Evolutionary conservation across 1,140 invertebrate genomes (phyloP).

Genomic region (Hyles vespertilio): DNA sequence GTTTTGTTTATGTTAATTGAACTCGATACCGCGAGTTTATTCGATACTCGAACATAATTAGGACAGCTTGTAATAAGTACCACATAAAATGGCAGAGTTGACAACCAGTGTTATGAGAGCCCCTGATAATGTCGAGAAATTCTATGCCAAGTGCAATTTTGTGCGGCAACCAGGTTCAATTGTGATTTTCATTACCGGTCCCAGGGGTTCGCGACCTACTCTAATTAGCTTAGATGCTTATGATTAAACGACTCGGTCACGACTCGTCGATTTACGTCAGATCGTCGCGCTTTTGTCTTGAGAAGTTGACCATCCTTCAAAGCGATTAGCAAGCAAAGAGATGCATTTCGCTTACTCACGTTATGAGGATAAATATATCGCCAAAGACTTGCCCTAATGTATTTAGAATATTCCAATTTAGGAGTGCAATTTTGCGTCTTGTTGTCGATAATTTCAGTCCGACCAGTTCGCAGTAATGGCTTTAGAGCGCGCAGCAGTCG

Average conservation of each 20-base stretch:
- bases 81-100: slow-evolving; percentile 18
- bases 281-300: slow-evolving; percentile 57
- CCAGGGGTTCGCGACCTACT: slow-evolving; percentile 60
- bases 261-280: slow-evolving; percentile 69
- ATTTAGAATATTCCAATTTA: slow-evolving; percentile 1
- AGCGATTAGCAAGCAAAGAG: slow-evolving; percentile 20
- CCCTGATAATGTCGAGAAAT: slow-evolving; percentile 33
- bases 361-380: slow-evolving; percentile 1
- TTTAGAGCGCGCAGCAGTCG: slow-evolving; percentile 20
- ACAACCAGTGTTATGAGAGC: slow-evolving; percentile 20
- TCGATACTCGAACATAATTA: no score
- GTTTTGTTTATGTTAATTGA: no score
- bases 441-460: slow-evolving; percentile 28
- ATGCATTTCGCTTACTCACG: slow-evolving; percentile 20
- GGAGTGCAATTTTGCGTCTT: slow-evolving; percentile 21
- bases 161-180: slow-evolving; percentile 55
- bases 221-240: slow-evolving; percentile 71
- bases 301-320: slow-evolving; percentile 55
- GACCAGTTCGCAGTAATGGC: slow-evolving; percentile 29
- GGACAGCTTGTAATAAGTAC: no score
- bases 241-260: slow-evolving; percentile 69
- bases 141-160: slow-evolving; percentile 61
- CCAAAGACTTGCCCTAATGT: background rate
- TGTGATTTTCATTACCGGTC: slow-evolving; percentile 69
- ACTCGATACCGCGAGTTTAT: no score